These are phyloP conservation scores for Xenus cinereus DNA, from an alignment of 2,113 vertebrate species.

Conservation along the genomic window DNA sequence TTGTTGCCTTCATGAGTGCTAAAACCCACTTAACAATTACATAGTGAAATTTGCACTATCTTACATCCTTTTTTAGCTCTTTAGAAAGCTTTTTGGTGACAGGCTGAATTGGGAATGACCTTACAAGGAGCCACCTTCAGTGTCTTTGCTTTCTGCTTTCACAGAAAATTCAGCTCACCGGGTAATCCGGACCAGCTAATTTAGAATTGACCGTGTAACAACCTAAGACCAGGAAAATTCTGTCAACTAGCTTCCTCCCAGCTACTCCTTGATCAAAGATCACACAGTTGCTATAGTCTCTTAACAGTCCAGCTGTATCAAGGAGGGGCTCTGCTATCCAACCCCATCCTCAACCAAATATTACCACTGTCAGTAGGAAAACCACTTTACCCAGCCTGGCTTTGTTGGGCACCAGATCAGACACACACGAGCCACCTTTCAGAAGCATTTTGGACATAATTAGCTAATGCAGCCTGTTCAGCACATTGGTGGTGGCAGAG, in stretches of 20 bases:
- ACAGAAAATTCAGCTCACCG: neutral
- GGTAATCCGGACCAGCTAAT: neutral
- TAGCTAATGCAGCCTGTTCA: neutral
- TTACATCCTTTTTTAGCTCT: neutral
- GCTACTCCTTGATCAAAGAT: neutral
- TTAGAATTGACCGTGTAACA: neutral
- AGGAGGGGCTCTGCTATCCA: neutral
- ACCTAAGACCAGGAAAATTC: neutral
- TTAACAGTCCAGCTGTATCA: neutral
- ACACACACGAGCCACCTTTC: accelerated
- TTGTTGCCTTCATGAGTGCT: neutral
- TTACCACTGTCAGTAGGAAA: neutral
- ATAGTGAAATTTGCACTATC: neutral
- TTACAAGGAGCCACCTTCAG: neutral
- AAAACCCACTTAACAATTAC: neutral
- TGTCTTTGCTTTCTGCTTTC: neutral
- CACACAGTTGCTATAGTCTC: neutral
- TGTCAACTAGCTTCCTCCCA: neutral
- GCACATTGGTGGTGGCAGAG: neutral
- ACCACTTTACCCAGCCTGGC: neutral
- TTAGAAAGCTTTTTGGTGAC: neutral
- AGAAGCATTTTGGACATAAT: neutral
- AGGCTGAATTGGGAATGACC: neutral
- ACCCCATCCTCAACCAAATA: neutral
- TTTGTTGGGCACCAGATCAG: neutral